A percentile compares a stretch with the other conserved stretches of the same genome.
phyloP scores from a whole-genome alignment of 1,140 invertebrate genomes.

The Orius insidiosus region DNA sequence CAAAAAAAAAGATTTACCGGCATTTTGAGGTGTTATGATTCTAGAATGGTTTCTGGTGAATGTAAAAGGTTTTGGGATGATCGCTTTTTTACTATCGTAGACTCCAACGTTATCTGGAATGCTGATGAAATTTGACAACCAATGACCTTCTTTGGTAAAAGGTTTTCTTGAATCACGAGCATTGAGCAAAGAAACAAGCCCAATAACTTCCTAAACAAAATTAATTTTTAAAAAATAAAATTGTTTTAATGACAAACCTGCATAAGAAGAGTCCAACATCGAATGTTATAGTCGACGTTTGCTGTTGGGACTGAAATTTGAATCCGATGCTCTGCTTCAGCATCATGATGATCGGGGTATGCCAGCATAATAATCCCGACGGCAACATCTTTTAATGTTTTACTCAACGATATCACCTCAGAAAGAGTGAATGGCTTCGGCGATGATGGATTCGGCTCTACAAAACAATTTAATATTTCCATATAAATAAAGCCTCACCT shows the following conservation, averaged over 20 bases:
- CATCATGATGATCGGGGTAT: neutral
- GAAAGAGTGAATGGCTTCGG: slow-evolving; percentile 8
- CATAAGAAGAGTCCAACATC: slow-evolving; percentile 1
- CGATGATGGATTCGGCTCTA: slow-evolving; percentile 6
- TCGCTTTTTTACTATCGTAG: neutral
- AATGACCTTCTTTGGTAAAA: slow-evolving; percentile 8
- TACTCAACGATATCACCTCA: slow-evolving; percentile 8
- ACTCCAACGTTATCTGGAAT: no score
- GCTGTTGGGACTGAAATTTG: neutral
- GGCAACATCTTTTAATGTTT: slow-evolving; percentile 11
- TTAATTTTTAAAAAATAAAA: no score
- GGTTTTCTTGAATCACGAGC: slow-evolving; percentile 2
- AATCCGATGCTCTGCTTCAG: slow-evolving; percentile 3
- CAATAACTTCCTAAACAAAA: neutral
- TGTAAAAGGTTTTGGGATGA: neutral
- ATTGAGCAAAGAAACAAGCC: neutral
- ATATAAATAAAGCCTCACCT: no score
- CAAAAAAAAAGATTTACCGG: neutral
- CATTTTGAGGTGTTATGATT: neutral
- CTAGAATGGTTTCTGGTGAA: neutral
- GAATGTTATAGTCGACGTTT: slow-evolving; percentile 1
- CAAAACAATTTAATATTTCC: no score
- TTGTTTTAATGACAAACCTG: no score
- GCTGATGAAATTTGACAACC: slow-evolving; percentile 5
- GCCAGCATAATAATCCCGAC: slow-evolving; percentile 8